Base-by-base conservation (phyloP, 2,888 invertebrate species). In the Melipona bicolor region DNA sequence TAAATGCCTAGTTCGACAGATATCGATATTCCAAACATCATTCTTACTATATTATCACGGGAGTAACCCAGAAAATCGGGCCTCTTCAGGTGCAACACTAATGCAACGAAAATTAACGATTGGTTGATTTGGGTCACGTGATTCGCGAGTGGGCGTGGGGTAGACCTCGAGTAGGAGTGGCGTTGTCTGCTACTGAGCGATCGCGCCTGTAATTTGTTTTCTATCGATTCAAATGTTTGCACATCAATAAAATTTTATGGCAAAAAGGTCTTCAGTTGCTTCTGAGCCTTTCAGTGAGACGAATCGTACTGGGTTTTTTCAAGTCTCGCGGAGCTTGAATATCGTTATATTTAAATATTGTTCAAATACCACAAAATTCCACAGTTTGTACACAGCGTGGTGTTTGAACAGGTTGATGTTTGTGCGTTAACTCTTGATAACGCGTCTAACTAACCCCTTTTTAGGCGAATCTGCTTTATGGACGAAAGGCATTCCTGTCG, bases 381-480 rank as follows among this genome's bases (percentile, higher is more conserved):
- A 54, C 19, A 56, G 59, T 13, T 6, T 36, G 78, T 11, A 54
- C n/a, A 15, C 68, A 21, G 13, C n/a, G 59, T 32, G 75, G 32
- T 59, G 27, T 54, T 50, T 62, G 50, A 76, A 67, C 77, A 32
- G 69, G 49, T 65, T 61, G 77, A 49, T 64, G 67, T 64, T 74
- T 81, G 76, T 62, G 72, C 79, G 64, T 88, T 76, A 81, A 76
- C 71, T 74, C 86, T 83, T 88, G 81, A 84, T 81, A 86, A 81
- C 81, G 72, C 76, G 65, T 52, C 49, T 72, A 32, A 67, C 56
- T 75, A 73, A 59, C 64, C 77, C 68, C 78, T 73, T 86, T 79
- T 82, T 80, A 70, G 77, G 64, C 65, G 81, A 77, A 86, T 80
- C 76, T 80, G 80, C 79, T 90, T 89, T 88, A 86, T 81, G 89